Percentiles rank a stretch among this genome's conserved stretches.
Conservation (phyloP, 1,140 invertebrate species). For the Zaprionus tsacasi region DNA sequence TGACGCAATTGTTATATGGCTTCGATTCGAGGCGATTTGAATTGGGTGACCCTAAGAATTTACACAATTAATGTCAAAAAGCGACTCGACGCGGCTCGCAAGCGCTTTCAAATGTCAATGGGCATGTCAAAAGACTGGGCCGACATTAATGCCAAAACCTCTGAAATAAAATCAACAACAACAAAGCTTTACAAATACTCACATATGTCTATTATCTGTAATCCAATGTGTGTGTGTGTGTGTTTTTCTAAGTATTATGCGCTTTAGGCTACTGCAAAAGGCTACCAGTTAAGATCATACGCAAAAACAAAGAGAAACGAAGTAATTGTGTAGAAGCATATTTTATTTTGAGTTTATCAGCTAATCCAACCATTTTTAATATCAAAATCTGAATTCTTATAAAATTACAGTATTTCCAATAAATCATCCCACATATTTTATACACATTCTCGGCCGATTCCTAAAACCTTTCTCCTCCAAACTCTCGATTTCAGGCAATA, state of each 20-base stretch:
- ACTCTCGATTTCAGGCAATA: background rate
- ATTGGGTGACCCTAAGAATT: conserved; percentile 66
- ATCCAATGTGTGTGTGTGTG: background rate
- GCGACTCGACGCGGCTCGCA: conserved; percentile 58
- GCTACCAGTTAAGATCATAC: conserved; percentile 25
- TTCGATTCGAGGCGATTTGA: conserved; percentile 70
- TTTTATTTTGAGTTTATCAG: too few relatives aligned
- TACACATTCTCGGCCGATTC: background rate
- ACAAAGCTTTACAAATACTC: conserved; percentile 13
- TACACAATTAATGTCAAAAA: conserved; percentile 73
- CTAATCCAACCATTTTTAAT: too few relatives aligned
- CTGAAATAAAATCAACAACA: conserved; percentile 5
- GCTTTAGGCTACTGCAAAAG: conserved; percentile 32
- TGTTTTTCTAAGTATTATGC: conserved; percentile 12
- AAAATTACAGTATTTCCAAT: background rate
- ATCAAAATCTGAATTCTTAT: background rate
- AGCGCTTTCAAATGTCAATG: conserved; percentile 77
- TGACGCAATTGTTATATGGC: conserved; percentile 74
- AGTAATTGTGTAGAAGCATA: too few relatives aligned
- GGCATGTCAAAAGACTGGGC: conserved; percentile 58
- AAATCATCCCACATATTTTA: background rate
- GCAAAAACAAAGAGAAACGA: background rate
- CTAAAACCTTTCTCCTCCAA: background rate
- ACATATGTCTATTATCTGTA: conserved; percentile 23
- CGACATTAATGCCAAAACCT: conserved; percentile 36